phyloP scores from a whole-genome alignment of 2,888 invertebrate genomes.

The Mimas tiliae region DNA sequence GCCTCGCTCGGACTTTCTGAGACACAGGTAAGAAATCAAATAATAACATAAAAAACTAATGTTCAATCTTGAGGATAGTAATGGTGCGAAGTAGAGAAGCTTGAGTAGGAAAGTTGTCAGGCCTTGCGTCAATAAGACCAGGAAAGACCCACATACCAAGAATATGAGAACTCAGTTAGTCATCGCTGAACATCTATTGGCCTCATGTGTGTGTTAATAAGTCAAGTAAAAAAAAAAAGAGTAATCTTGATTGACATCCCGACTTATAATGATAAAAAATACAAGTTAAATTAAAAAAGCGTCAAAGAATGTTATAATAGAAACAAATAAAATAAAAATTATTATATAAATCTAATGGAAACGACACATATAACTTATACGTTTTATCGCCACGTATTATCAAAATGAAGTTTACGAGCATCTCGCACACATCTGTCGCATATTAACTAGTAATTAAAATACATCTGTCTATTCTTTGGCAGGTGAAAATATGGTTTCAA shows the following conservation, averaged over 20 bases:
- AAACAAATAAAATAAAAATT: constrained; percentile 2
- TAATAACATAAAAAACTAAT: neutral
- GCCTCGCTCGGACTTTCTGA: constrained; percentile 92
- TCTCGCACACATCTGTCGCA: constrained; percentile 21
- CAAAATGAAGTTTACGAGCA: constrained; percentile 3
- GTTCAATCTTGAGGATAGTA: neutral
- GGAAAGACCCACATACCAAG: too few relatives aligned
- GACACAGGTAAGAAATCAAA: constrained; percentile 65
- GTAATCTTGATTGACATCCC: too few relatives aligned
- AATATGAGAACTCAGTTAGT: too few relatives aligned
- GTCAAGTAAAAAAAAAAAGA: too few relatives aligned
- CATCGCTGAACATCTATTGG: too few relatives aligned
- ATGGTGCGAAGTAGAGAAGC: too few relatives aligned
- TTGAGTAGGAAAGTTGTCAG: too few relatives aligned
- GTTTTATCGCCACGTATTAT: constrained; percentile 10
- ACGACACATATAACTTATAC: constrained; percentile 6
- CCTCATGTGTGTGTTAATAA: too few relatives aligned
- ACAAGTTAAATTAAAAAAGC: too few relatives aligned
- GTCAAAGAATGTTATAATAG: neutral
- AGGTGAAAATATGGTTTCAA: constrained; percentile 97
- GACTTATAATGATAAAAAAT: too few relatives aligned
- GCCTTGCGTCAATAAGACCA: too few relatives aligned
- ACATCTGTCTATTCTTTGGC: constrained; percentile 60
- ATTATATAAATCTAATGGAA: neutral
- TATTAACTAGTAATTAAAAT: constrained; percentile 25